Evolutionary conservation across 2,888 invertebrate species (phyloP).

Genomic region (Priocnemis perturbator): DNA sequence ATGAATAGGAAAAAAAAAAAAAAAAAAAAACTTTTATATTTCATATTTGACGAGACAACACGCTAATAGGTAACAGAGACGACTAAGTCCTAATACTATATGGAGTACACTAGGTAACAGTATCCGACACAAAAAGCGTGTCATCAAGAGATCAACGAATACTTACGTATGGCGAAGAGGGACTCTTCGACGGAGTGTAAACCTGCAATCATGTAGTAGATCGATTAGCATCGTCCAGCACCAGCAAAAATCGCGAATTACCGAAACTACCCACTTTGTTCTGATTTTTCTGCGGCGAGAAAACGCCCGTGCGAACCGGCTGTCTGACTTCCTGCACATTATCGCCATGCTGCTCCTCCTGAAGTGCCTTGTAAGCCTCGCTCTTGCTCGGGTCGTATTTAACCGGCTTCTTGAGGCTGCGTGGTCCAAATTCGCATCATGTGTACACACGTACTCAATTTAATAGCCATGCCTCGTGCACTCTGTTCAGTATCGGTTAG

Average conservation of each 20-base stretch:
- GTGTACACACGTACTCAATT: constrained; percentile 72
- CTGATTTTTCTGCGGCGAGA: constrained; percentile 80
- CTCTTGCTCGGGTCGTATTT: constrained; percentile 92
- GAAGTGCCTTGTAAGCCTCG: constrained; percentile 91
- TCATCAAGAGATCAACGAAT: background rate
- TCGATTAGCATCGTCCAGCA: background rate
- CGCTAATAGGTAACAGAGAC: too few relatives aligned
- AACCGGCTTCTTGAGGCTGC: constrained; percentile 80
- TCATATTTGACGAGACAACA: too few relatives aligned
- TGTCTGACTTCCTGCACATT: constrained; percentile 82
- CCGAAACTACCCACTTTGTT: constrained; percentile 56
- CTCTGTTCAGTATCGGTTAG: constrained; percentile 44
- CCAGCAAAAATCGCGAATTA: too few relatives aligned
- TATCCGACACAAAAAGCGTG: too few relatives aligned
- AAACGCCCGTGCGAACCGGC: constrained; percentile 86
- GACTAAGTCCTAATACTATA: background rate
- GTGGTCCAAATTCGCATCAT: constrained; percentile 39
- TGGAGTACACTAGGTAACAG: background rate
- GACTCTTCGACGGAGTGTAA: constrained; percentile 61
- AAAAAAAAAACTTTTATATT: too few relatives aligned
- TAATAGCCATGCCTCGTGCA: constrained; percentile 50
- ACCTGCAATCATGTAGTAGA: constrained; percentile 45
- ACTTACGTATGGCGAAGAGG: constrained; percentile 64
- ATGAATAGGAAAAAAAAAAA: too few relatives aligned
- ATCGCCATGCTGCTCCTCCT: constrained; percentile 85